Base-by-base conservation (phyloP, 2,888 invertebrate genomes). In the Drosophila merina region DNA sequence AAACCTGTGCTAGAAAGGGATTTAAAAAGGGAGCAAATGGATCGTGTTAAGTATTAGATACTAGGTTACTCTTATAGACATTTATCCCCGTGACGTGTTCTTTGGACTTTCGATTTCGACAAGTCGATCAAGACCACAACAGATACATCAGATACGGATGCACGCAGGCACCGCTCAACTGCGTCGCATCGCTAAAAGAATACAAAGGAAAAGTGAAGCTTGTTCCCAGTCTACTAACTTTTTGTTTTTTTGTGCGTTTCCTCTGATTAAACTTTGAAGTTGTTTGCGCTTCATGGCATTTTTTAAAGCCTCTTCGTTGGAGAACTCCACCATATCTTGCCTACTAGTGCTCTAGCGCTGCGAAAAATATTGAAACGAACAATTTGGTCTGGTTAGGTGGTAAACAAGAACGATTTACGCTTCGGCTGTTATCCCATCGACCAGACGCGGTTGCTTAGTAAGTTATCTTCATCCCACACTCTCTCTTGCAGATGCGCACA, bases 131-230 rank as follows among this genome's bases (percentile, higher is more conserved):
- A 33, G 33, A 33, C 33, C 33, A 20, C 20, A 20, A 33, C 10
- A 33, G 33, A 9, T 33, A 33, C 33, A 33, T 33, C 33, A 72
- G 10, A 10, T n/a, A 10, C 10, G 10, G 33, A 33, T 33, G 10
- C 33, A 33, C 33, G 33, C 33, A 33, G 33, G 33, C 33, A 33
- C 33, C 33, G 89, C 51, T 88, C 87, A 85, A 88, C 89, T 82
- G 80, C 85, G 69, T 71, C 73, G 76, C 74, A 88, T 79, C 72
- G 89, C 89, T 88, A 82, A 60, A 88, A 86, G 57, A 49, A 70
- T 76, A 67, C 67, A 82, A 77, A 72, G 68, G 64, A 77, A 77
- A 81, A 71, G 71, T 76, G 63, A 50, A 66, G 63, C 57, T 57
- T 59, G 72, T 59, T 70, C 78, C 84, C 72, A 77, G 49, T 10